phyloP scores from a whole-genome alignment of 2,888 invertebrate genomes.

The Thalpophila matura region DNA sequence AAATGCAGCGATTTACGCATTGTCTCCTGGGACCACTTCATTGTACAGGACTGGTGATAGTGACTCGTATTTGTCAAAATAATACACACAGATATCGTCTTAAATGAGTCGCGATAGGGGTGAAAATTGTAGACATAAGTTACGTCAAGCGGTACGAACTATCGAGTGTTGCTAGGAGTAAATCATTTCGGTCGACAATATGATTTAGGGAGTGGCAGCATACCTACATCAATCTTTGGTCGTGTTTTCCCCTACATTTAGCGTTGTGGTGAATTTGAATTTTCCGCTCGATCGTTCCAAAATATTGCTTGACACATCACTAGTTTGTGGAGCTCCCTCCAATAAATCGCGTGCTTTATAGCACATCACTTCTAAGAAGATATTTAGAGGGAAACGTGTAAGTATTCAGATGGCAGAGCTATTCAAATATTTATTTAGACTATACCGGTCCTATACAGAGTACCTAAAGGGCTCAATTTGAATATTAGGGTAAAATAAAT shows the following conservation, averaged over 20 bases:
- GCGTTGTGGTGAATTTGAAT: slow-evolving; percentile 43
- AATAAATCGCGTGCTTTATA: background rate
- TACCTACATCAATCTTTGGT: slow-evolving; percentile 54
- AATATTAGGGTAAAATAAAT: background rate
- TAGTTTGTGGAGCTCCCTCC: background rate
- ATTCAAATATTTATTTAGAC: slow-evolving; percentile 15
- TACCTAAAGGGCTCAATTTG: background rate
- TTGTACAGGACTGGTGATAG: slow-evolving; percentile 54
- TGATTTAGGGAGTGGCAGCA: slow-evolving; percentile 56
- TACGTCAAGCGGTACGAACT: slow-evolving; percentile 21
- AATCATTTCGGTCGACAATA: slow-evolving; percentile 60
- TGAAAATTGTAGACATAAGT: slow-evolving; percentile 30
- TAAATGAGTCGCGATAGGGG: slow-evolving; percentile 40
- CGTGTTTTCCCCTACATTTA: slow-evolving; percentile 49
- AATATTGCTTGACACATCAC: slow-evolving; percentile 32
- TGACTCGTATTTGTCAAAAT: slow-evolving; percentile 53
- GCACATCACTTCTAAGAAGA: background rate
- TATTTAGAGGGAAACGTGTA: background rate
- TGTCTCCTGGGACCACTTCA: slow-evolving; percentile 68
- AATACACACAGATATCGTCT: slow-evolving; percentile 49
- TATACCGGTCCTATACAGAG: background rate
- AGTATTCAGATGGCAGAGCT: background rate
- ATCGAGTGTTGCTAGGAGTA: slow-evolving; percentile 51
- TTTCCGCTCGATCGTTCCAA: slow-evolving; percentile 17
- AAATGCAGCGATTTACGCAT: slow-evolving; percentile 69